These are phyloP conservation scores for Bhutanitis thaidina DNA, from an alignment of 2,888 invertebrate species.

Conservation along the genomic window DNA sequence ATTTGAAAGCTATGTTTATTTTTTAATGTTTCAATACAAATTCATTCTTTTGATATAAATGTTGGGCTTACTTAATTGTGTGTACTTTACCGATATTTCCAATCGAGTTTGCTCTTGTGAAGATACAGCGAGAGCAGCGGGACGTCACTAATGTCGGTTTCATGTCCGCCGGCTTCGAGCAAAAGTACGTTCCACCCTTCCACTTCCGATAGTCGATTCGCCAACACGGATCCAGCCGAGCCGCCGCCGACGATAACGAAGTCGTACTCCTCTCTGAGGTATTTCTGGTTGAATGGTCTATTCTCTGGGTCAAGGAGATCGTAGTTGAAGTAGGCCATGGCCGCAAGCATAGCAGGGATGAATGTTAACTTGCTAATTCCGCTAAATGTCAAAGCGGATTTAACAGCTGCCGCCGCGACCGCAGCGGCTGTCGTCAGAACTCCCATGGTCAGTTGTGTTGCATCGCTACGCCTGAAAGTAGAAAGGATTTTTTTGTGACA, in stretches of 20 bases:
- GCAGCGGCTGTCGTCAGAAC: constrained; percentile 75
- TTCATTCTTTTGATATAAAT: no score
- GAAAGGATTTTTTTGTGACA: no score
- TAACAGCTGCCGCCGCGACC: constrained; percentile 84
- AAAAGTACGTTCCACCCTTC: constrained; percentile 88
- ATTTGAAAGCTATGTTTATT: no score
- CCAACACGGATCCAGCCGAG: constrained; percentile 91
- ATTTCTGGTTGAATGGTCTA: constrained; percentile 84
- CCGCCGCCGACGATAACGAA: constrained; percentile 92
- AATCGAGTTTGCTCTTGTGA: constrained; percentile 93
- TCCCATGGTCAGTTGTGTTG: constrained; percentile 49
- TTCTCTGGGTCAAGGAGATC: constrained; percentile 92
- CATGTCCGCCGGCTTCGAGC: constrained; percentile 92
- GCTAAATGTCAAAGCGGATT: constrained; percentile 84
- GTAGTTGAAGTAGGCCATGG: constrained; percentile 90
- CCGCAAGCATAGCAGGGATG: constrained; percentile 86
- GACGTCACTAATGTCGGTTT: constrained; percentile 92
- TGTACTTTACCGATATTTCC: constrained; percentile 87
- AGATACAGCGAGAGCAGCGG: constrained; percentile 92
- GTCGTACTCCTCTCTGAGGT: constrained; percentile 86
- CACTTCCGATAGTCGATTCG: constrained; percentile 88
- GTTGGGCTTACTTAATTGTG: no score
- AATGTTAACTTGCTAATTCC: constrained; percentile 87
- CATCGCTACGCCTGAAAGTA: constrained; percentile 34
- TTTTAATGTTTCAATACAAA: no score